Conservation (phyloP, 1,140 invertebrate genomes). For the Drosophila repleta region DNA sequence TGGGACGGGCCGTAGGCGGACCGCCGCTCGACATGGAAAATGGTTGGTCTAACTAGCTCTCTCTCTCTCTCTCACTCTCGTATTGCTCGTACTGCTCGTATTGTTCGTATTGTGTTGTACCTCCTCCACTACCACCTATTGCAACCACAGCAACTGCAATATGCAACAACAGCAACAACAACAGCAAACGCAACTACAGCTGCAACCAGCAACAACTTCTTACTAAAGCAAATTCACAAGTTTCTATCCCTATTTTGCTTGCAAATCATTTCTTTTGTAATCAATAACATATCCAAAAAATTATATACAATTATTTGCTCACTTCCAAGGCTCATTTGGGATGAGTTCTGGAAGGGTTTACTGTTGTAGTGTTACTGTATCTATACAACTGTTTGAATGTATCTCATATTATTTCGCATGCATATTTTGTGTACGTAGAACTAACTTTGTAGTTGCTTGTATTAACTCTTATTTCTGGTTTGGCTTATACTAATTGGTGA, state of each 20-base stretch:
- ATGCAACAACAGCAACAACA: slow-evolving; percentile 13
- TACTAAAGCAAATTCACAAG: slow-evolving; percentile 50
- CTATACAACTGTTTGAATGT: neutral
- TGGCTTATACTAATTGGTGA: slow-evolving; percentile 7
- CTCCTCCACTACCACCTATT: slow-evolving; percentile 45
- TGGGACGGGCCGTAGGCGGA: slow-evolving; percentile 88
- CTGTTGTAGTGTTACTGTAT: neutral
- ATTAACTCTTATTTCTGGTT: neutral
- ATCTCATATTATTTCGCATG: neutral
- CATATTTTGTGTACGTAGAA: neutral
- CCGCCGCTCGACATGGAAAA: slow-evolving; percentile 94
- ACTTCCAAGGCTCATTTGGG: too few relatives aligned
- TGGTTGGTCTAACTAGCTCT: slow-evolving; percentile 86
- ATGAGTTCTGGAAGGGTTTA: too few relatives aligned
- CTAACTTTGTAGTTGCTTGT: slow-evolving; percentile 16
- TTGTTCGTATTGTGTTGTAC: slow-evolving; percentile 46
- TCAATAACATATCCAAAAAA: too few relatives aligned
- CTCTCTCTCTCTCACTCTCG: slow-evolving; percentile 26
- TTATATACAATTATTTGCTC: too few relatives aligned
- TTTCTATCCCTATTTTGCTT: slow-evolving; percentile 32
- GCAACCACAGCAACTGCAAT: slow-evolving; percentile 13
- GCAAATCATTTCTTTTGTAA: slow-evolving; percentile 13
- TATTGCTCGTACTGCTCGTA: slow-evolving; percentile 39
- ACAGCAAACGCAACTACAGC: slow-evolving; percentile 5
- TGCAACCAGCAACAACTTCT: slow-evolving; percentile 13